Conservation (phyloP, 2,888 invertebrate species). For the Abrostola tripartita region DNA sequence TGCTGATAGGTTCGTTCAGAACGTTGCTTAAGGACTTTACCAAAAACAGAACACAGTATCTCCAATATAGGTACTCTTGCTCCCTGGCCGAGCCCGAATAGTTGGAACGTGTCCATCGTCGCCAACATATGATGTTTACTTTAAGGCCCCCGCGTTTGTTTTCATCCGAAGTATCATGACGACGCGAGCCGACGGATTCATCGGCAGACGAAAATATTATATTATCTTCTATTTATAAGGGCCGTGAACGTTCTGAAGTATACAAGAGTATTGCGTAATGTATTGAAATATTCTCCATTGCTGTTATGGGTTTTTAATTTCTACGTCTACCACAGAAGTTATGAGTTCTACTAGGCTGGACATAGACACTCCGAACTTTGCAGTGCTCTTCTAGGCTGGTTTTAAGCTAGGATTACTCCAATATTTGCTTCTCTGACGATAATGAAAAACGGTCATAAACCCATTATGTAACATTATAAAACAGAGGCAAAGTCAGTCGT, state of each 20-base stretch:
- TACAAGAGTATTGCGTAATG: slow-evolving; percentile 18
- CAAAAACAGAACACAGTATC: background rate
- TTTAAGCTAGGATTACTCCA: too few relatives aligned
- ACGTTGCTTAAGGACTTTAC: background rate
- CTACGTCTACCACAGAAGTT: too few relatives aligned
- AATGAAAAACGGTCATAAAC: too few relatives aligned
- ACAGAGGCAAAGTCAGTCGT: too few relatives aligned
- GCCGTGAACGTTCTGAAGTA: slow-evolving; percentile 7
- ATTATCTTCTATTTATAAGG: slow-evolving; percentile 36
- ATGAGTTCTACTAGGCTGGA: too few relatives aligned
- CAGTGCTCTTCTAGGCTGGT: too few relatives aligned
- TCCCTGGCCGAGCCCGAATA: slow-evolving; percentile 31
- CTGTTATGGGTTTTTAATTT: too few relatives aligned
- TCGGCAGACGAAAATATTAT: slow-evolving; percentile 44
- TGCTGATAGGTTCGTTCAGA: too few relatives aligned
- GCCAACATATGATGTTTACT: slow-evolving; percentile 69
- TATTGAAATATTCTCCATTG: too few relatives aligned
- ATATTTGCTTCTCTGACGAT: too few relatives aligned
- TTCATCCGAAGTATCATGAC: slow-evolving; percentile 39
- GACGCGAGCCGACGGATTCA: slow-evolving; percentile 33
- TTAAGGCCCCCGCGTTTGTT: slow-evolving; percentile 65
- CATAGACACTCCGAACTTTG: too few relatives aligned
- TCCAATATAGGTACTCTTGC: background rate
- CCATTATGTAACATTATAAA: too few relatives aligned
- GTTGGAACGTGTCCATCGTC: slow-evolving; percentile 69